Conservation (phyloP, 2,888 invertebrate genomes). For the Scaeva pyrastri region DNA sequence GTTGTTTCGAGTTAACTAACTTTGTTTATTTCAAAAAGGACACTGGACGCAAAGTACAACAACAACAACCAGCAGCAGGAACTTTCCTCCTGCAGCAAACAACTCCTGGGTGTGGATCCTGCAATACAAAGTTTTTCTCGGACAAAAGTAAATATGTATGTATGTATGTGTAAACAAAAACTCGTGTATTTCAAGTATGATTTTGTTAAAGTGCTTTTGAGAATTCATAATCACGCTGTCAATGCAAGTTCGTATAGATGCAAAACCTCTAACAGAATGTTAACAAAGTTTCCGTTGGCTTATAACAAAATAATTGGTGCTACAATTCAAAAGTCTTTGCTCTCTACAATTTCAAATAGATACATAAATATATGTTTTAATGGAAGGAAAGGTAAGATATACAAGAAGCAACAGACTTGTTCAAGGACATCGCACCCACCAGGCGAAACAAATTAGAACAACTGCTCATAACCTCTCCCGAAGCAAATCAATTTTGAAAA, state of each 20-base stretch:
- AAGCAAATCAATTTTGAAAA: slow-evolving; percentile 68
- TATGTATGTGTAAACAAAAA: background rate
- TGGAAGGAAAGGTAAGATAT: too few relatives aligned
- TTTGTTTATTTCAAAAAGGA: slow-evolving; percentile 53
- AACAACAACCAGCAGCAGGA: slow-evolving; percentile 8
- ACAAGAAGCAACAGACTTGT: background rate
- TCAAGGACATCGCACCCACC: slow-evolving; percentile 67
- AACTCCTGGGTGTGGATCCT: slow-evolving; percentile 5
- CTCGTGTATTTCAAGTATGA: slow-evolving; percentile 30
- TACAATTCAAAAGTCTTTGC: background rate
- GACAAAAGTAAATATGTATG: slow-evolving; percentile 32
- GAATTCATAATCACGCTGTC: slow-evolving; percentile 26
- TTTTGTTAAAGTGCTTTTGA: slow-evolving; percentile 28
- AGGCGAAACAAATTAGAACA: slow-evolving; percentile 42
- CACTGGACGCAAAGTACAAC: slow-evolving; percentile 4
- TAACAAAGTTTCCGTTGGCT: background rate
- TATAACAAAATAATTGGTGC: slow-evolving; percentile 9
- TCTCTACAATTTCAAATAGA: background rate
- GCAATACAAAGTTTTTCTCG: background rate
- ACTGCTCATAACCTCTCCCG: slow-evolving; percentile 55
- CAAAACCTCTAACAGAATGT: background rate
- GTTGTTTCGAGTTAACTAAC: slow-evolving; percentile 61
- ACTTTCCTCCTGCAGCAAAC: slow-evolving; percentile 41
- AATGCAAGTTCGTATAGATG: background rate
- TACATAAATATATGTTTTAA: too few relatives aligned